A percentile compares a stretch with the other conserved stretches of the same genome.
Conservation (phyloP, 2,113 vertebrate genomes). For the Gymnogyps californianus region DNA sequence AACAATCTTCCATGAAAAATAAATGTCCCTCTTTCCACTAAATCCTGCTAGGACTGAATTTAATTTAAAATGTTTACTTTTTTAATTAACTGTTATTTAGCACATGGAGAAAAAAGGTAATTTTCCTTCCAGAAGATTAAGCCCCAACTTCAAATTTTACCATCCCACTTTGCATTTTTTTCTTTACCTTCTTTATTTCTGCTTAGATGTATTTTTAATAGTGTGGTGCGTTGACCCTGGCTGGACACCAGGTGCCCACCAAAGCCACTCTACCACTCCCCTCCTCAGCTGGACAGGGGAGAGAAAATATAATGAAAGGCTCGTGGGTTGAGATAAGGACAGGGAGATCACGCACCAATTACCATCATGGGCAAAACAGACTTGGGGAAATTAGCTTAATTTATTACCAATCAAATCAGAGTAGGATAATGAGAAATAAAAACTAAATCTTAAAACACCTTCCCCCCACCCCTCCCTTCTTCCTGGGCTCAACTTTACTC, state of each 20-base stretch:
- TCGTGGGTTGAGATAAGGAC: too few species aligned
- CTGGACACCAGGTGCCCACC: not conserved
- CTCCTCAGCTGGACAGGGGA: too few species aligned
- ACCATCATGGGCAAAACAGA: too few species aligned
- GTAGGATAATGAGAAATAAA: too few species aligned
- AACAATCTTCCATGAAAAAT: not conserved
- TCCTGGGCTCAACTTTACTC: too few species aligned
- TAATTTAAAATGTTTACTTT: not conserved
- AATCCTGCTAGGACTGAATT: not conserved
- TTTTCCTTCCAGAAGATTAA: not conserved
- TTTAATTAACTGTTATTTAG: not conserved
- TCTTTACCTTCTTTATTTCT: not conserved
- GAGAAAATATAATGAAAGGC: too few species aligned
- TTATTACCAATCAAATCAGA: too few species aligned
- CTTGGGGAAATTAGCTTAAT: too few species aligned
- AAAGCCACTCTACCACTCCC: not conserved
- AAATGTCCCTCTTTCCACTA: not conserved
- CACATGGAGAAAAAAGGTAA: not conserved
- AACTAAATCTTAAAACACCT: too few species aligned
- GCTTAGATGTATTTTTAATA: not conserved
- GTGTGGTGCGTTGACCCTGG: not conserved
- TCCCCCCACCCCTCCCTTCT: too few species aligned
- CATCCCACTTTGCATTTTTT: not conserved
- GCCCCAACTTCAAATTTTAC: not conserved
- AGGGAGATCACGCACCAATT: too few species aligned